phyloP scores from a whole-genome alignment of 2,888 invertebrate genomes.

The Pammene aurita region DNA sequence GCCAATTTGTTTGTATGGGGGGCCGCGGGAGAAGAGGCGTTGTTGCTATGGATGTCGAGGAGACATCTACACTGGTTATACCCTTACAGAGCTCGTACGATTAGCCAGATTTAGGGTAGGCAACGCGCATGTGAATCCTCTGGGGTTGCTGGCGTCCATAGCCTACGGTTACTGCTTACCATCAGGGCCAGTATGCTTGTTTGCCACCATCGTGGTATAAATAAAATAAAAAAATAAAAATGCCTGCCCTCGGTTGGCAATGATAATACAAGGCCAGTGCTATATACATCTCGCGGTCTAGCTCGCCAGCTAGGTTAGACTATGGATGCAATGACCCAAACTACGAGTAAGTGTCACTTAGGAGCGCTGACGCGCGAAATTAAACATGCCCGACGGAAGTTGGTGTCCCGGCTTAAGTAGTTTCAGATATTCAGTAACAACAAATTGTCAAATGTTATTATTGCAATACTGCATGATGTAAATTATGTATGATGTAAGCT shows the following conservation, averaged over 20 bases:
- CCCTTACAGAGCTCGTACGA: not conserved
- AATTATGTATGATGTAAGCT: no score
- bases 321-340: slow-evolving; percentile 31
- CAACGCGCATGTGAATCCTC: no score
- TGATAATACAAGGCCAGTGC: not conserved
- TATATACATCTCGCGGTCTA: not conserved
- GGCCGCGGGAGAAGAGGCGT: no score
- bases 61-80: not conserved
- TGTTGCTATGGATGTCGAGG: not conserved
- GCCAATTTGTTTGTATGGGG: no score
- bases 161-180: no score
- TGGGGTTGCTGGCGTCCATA: no score
- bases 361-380: slow-evolving; percentile 28
- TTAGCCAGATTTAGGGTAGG: no score
- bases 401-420: slow-evolving; percentile 5
- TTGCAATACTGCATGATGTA: not conserved
- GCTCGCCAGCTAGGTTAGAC: not conserved
- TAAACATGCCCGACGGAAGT: slow-evolving; percentile 6
- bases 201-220: no score
- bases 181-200: no score
- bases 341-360: slow-evolving; percentile 9
- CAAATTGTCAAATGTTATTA: slow-evolving; percentile 1
- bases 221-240: no score
- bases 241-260: not conserved
- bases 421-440: slow-evolving; percentile 5